phyloP scores from a whole-genome alignment of 1,140 invertebrate species.

The Euglossa dilemma region DNA sequence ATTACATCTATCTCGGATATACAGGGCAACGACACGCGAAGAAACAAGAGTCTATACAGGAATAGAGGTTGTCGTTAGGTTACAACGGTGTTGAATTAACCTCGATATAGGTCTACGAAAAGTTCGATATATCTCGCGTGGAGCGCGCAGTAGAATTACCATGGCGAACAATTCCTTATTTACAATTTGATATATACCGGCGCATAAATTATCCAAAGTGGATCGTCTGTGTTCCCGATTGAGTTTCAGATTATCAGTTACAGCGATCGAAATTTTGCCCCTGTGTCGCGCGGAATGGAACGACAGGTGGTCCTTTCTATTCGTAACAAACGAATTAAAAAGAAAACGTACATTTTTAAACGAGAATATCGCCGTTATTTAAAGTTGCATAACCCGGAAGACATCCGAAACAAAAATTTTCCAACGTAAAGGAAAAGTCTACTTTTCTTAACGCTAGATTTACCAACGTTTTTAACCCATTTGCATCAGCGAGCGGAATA shows the following conservation, averaged over 20 bases:
- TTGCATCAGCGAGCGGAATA: too few relatives aligned
- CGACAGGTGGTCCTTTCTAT: too few relatives aligned
- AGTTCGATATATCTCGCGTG: background rate
- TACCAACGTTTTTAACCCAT: too few relatives aligned
- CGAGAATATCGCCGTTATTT: too few relatives aligned
- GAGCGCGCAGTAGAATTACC: background rate
- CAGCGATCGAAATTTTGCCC: background rate
- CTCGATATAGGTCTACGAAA: background rate
- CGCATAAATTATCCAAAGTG: background rate
- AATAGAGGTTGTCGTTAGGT: background rate
- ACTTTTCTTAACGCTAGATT: too few relatives aligned
- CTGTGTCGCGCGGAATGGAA: background rate
- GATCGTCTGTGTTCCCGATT: background rate
- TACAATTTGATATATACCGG: background rate
- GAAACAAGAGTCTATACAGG: background rate
- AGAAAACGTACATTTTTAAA: too few relatives aligned
- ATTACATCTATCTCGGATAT: background rate
- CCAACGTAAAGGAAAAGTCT: too few relatives aligned
- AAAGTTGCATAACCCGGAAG: too few relatives aligned
- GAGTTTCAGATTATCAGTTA: background rate
- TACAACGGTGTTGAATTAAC: background rate
- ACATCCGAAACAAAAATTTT: too few relatives aligned
- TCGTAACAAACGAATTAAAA: background rate
- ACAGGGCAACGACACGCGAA: background rate
- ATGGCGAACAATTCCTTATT: background rate